phyloP scores from a whole-genome alignment of 2,797 vertebrate species.

The Rallus crepitans region DNA sequence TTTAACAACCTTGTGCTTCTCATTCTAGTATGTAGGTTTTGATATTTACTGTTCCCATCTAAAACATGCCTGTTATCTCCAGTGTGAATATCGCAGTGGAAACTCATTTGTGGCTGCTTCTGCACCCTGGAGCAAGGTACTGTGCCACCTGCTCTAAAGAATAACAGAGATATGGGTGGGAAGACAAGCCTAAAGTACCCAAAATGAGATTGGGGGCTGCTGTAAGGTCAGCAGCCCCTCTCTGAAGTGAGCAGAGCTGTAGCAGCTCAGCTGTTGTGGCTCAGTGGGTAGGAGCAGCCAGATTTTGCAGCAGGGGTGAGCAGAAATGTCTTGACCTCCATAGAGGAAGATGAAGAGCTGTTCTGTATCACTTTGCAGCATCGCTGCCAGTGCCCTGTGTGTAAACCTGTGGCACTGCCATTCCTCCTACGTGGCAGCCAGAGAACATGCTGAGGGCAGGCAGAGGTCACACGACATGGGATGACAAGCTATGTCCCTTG shows the following conservation, averaged over 20 bases:
- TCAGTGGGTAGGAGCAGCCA: not conserved
- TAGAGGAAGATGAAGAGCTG: not conserved
- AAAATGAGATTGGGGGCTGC: not conserved
- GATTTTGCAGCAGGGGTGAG: not conserved
- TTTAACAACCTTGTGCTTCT: not conserved
- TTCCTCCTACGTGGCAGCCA: rapidly evolving
- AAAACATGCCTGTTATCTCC: not conserved
- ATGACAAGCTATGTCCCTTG: not conserved
- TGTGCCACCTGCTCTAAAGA: not conserved
- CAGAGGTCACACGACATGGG: rapidly evolving
- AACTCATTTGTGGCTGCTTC: not conserved
- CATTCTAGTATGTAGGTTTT: not conserved
- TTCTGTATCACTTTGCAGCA: not conserved
- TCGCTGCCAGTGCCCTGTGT: rapidly evolving
- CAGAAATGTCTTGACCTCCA: not conserved
- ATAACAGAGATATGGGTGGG: not conserved
- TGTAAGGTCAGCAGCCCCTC: not conserved
- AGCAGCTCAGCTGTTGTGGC: not conserved
- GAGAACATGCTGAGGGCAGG: not conserved
- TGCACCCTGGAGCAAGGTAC: not conserved
- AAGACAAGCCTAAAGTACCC: not conserved
- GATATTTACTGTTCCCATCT: not conserved
- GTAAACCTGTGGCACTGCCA: not conserved
- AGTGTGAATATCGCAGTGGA: not conserved
- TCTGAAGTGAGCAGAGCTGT: not conserved